Base-by-base conservation (phyloP, 2,797 vertebrate genomes). In the Platyrinchus mystaceus region DNA sequence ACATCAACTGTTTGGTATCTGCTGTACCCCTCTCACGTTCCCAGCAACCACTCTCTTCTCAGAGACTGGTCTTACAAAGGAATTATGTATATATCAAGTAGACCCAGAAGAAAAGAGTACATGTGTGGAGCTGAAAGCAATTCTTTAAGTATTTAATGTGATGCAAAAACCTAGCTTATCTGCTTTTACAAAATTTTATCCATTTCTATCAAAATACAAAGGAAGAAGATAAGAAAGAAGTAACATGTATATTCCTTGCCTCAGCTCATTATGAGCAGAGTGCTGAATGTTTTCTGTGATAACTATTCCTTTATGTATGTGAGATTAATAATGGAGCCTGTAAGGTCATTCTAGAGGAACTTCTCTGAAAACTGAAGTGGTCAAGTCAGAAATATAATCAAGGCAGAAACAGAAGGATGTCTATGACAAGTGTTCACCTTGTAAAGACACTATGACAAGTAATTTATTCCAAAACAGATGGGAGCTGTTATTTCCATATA, bases 391-490 rank as follows among this genome's bases (percentile, higher is more conserved):
- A 94, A 84, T 84, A 91, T 56, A 95, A 96, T 93, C 94, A 96
- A 96, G 90, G 88, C 77, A 96, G 94, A 95, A 96, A 95, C 94
- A 95, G 95, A 96, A 96, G 94, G 95, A 84, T 93, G 67, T 86
- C 91, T 93, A 77, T 93, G 94, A 96, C 94, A 96, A 95, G 92
- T 46, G 89, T 95, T 96, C 93, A 96, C 95, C 94, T 93, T 96
- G 84, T 88, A 93, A 88, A 94, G 93, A 93, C 82, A 93, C 92
- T 89, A 68, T 95, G 95, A 96, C 95, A 93, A 96, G 86, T 89
- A 97, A 96, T 96, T 96, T 97, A 97, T 95, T 97, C 94, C 89
- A 91, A 94, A 97, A 96, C 96, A 96, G 93, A 97, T 96, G 96
- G 94, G 93, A 96, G 71, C 21, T 49, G 56, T 88, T 95, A 97